phyloP scores from a whole-genome alignment of 1,140 invertebrate genomes.

The Anthonomus grandis region DNA sequence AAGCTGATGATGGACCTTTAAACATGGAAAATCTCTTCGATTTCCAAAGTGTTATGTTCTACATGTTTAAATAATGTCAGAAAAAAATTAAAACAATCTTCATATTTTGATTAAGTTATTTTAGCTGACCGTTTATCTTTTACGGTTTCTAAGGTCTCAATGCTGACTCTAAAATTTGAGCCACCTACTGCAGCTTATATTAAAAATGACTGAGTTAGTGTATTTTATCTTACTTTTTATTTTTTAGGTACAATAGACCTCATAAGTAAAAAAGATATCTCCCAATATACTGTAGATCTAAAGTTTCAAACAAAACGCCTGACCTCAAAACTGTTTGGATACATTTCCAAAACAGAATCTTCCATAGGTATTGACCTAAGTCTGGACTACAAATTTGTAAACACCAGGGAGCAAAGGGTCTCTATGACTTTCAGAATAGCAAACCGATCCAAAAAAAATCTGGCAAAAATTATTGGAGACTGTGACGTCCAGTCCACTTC shows the following conservation, averaged over 20 bases:
- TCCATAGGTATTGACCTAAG: constrained; percentile 58
- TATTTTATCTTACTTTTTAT: background rate
- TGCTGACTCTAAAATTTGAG: background rate
- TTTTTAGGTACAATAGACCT: constrained; percentile 53
- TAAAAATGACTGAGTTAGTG: background rate
- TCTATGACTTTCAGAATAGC: constrained; percentile 62
- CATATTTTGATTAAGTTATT: background rate
- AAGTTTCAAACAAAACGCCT: constrained; percentile 68
- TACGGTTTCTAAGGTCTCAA: background rate
- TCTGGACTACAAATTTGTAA: constrained; percentile 65
- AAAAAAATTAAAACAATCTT: background rate
- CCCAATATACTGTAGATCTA: constrained; percentile 65
- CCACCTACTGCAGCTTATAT: background rate
- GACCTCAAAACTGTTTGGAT: constrained; percentile 63
- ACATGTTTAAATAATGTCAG: no score
- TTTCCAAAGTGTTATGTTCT: no score
- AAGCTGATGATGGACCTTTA: no score
- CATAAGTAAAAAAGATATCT: constrained; percentile 63
- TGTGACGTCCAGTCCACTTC: constrained; percentile 67
- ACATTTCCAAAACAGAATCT: constrained; percentile 57
- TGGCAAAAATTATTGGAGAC: constrained; percentile 54
- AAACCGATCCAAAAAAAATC: constrained; percentile 61
- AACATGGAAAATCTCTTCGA: no score
- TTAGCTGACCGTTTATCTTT: background rate
- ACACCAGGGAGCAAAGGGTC: constrained; percentile 63